phyloP scores from a whole-genome alignment of 2,113 vertebrate genomes.

The Propithecus coquereli region DNA sequence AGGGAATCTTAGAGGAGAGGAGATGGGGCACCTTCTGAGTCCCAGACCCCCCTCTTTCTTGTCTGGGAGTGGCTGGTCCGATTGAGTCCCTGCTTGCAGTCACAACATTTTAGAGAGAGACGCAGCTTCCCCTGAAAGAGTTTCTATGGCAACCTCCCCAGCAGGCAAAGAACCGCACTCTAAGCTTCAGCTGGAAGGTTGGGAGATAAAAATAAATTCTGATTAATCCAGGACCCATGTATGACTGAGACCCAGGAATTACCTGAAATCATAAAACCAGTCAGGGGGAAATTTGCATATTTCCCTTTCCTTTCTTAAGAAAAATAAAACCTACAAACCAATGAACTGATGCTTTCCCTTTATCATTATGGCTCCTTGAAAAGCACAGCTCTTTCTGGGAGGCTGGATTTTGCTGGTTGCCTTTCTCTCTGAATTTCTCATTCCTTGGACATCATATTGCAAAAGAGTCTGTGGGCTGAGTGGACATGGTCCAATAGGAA shows the following conservation, averaged over 20 bases:
- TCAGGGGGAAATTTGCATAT: not conserved
- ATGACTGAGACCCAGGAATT: conserved; percentile 30
- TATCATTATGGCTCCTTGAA: not conserved
- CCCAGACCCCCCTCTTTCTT: not conserved
- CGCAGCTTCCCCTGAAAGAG: conserved; percentile 33
- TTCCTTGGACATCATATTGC: not conserved
- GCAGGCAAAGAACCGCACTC: conserved; percentile 57
- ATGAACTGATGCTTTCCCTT: not conserved
- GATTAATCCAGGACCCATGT: conserved; percentile 51
- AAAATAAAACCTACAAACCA: not conserved
- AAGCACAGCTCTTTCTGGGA: not conserved
- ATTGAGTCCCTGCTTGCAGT: not conserved
- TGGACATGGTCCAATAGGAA: not conserved
- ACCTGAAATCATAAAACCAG: conserved; percentile 25
- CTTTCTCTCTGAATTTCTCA: not conserved
- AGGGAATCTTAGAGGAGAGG: not conserved
- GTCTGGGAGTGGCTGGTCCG: not conserved
- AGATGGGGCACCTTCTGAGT: not conserved
- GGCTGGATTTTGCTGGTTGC: not conserved
- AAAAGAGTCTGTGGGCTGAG: not conserved
- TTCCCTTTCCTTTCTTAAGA: not conserved
- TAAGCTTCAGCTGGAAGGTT: conserved; percentile 35
- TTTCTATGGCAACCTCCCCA: conserved; percentile 74
- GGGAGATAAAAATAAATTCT: conserved; percentile 75
- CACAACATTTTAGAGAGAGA: conserved; percentile 29